Evolutionary conservation across 2,113 vertebrate species (phyloP), one percentile per base, ranked within the genome.

Genomic region (Hydrolagus affinis): DNA sequence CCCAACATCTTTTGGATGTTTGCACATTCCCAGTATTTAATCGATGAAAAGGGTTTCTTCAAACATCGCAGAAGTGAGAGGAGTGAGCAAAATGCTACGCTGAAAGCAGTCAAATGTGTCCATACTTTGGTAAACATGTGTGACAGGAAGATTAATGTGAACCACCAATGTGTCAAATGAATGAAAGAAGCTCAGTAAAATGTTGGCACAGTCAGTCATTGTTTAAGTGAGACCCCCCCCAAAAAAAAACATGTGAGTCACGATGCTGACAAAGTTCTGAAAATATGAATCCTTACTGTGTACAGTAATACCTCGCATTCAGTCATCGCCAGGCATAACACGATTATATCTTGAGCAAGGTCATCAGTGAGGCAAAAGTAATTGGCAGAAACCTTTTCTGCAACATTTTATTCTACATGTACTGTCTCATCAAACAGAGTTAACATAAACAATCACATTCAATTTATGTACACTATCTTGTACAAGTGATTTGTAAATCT

Each of bases 1-100:
- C 44, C 88, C 87, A 30, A 30, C 57, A 0, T 86, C 0, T 86
- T 85, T 68, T 88, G 89, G 87, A 87, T 90, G 87, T 90, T 88
- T 76, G 73, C 88, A 89, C 87, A 89, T 86, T 86, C 85, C n/a
- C 6, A 44, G 44, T 44, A 44, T 44, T 44, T 44, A 44, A 44
- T 44, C 44, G 6, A 44, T 44, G n/a, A n/a, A n/a, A 87, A 86
- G 86, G 73, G 85, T 68, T 87, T 85, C 23, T 83, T 70, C 85
- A 64, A 86, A 66, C 15, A 87, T 88, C 62, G 77, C 86, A 86
- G 87, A 88, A 87, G 86, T 87, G 88, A 6, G 44, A 6, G 44
- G 44, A 44, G 44, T 44, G 44, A 44, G 2, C 1, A 6, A 1
- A 44, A 44, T 44, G 44, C 6, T 6, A 44, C 44, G 6, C 44